Evolutionary conservation across 2,888 invertebrate species (phyloP).

Genomic region (Drosophila subsilvestris): DNA sequence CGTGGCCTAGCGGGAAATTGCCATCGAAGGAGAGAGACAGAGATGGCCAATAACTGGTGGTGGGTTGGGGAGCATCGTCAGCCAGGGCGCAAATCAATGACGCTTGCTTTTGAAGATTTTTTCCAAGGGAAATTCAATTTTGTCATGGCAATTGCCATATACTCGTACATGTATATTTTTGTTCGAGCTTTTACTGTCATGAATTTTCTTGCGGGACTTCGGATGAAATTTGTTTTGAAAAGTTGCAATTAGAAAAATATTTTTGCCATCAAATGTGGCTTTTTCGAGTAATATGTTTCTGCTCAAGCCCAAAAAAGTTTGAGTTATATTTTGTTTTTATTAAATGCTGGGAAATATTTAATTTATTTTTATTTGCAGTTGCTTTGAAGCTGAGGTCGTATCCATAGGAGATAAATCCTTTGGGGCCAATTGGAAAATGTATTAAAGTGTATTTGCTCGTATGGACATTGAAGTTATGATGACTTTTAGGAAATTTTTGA

Average conservation of each 20-base stretch:
- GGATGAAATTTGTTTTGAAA: background rate
- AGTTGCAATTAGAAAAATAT: background rate
- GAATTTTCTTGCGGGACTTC: background rate
- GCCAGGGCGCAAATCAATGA: conserved; percentile 51
- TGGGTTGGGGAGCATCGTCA: background rate
- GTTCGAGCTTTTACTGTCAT: background rate
- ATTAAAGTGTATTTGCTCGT: background rate
- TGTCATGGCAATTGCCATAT: conserved; percentile 43
- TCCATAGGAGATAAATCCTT: background rate
- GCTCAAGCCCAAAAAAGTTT: background rate
- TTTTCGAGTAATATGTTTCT: background rate
- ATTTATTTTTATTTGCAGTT: background rate
- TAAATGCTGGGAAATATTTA: background rate
- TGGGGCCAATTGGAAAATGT: background rate
- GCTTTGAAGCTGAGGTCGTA: background rate
- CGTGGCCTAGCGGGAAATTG: conserved; percentile 60
- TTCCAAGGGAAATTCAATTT: conserved; percentile 62
- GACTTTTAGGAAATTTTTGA: too few relatives aligned
- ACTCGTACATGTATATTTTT: background rate
- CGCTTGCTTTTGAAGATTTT: conserved; percentile 66
- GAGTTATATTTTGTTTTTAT: background rate
- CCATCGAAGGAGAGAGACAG: background rate
- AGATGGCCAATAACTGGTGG: background rate
- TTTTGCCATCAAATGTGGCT: background rate
- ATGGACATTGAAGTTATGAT: too few relatives aligned